A percentile compares a stretch with the other conserved stretches of the same genome.
Conservation (phyloP, 2,113 vertebrate genomes). For the Phaethornis superciliosus region DNA sequence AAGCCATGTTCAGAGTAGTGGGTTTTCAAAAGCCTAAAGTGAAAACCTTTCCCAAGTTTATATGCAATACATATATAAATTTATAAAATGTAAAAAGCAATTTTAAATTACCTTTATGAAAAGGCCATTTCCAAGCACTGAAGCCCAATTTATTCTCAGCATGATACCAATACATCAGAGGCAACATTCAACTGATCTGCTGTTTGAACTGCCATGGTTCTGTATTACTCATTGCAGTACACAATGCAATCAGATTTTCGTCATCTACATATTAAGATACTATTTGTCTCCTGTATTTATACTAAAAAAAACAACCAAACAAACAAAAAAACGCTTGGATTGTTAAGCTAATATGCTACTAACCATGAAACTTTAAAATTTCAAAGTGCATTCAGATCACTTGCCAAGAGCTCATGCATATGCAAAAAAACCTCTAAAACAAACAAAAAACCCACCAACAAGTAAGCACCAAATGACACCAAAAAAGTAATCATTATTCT, state of each 20-base stretch:
- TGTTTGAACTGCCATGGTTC: not conserved
- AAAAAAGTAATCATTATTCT: not conserved
- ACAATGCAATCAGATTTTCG: not conserved
- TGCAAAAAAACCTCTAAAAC: not conserved
- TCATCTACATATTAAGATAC: not conserved
- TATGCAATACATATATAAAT: not conserved
- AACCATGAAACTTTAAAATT: not conserved
- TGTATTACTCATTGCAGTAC: not conserved
- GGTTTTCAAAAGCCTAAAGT: not conserved
- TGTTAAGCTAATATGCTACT: not conserved
- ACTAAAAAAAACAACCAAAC: not conserved
- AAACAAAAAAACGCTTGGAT: not conserved
- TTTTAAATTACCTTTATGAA: not conserved
- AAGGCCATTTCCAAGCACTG: conserved; percentile 7
- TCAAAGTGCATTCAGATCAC: not conserved
- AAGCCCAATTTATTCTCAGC: conserved; percentile 16
- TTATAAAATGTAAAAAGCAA: too few relatives aligned
- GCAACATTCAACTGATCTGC: not conserved
- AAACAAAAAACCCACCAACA: not conserved
- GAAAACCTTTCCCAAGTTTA: not conserved
- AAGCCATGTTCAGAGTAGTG: not conserved
- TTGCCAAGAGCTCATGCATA: not conserved
- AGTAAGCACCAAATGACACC: not conserved
- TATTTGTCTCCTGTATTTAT: not conserved
- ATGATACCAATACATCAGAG: not conserved